Conservation (phyloP, 1,140 invertebrate genomes). For the Drosophila yakuba region DNA sequence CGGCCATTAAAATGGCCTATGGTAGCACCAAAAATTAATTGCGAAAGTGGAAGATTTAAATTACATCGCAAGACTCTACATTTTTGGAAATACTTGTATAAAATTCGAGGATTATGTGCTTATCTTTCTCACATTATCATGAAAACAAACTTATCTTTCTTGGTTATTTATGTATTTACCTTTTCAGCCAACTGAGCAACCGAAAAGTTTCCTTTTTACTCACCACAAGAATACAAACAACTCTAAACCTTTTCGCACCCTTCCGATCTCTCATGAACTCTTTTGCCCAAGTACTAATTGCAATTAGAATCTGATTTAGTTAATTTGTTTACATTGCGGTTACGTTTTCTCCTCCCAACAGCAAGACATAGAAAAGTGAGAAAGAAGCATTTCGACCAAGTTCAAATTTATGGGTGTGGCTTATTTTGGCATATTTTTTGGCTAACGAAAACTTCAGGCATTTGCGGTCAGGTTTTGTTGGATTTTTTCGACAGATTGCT, state of each 20-base stretch:
- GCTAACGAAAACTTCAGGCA: slow-evolving; percentile 61
- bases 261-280: slow-evolving; percentile 27
- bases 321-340: slow-evolving; percentile 77
- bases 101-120: neutral
- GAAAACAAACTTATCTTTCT: neutral
- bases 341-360: slow-evolving; percentile 8
- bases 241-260: slow-evolving; percentile 13
- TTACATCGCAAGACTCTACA: neutral
- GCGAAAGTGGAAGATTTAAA: neutral
- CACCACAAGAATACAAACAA: slow-evolving; percentile 66
- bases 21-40: slow-evolving; percentile 50
- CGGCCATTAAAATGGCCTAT: slow-evolving; percentile 60
- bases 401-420: slow-evolving; percentile 66
- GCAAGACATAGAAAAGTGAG: neutral
- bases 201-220: slow-evolving; percentile 42
- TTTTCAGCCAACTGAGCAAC: slow-evolving; percentile 19
- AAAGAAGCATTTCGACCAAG: slow-evolving; percentile 53
- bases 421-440: slow-evolving; percentile 72
- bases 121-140: neutral
- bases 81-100: neutral
- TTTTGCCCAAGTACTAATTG: slow-evolving; percentile 50
- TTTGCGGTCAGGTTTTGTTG: slow-evolving; percentile 53
- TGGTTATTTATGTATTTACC: slow-evolving; percentile 63
- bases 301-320: slow-evolving; percentile 76
- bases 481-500: slow-evolving; percentile 36